Evolutionary conservation across 2,113 vertebrate species (phyloP), one percentile per base, ranked within the genome.

Genomic region (Hucho hucho): DNA sequence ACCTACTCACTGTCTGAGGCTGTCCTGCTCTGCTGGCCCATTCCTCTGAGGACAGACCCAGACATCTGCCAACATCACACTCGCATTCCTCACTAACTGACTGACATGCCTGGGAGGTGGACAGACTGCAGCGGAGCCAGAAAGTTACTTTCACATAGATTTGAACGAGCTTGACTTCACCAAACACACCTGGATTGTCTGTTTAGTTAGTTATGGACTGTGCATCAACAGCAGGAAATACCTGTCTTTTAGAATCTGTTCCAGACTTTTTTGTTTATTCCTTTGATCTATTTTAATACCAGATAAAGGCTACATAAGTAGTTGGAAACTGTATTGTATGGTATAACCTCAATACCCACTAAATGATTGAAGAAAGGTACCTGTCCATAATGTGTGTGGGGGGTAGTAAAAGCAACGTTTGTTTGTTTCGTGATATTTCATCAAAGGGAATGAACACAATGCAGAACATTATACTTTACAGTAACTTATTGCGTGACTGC

Each of bases 401-500:
- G 13, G 4, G 16, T 18, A 18, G 49, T 53, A 53, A 53, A 53
- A 18, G 49, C 16, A 53, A 16, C 16, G 16, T 53, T 53, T 53
- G 47, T 49, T 49, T 49, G 49, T 53, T 53, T 18, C 49, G 5
- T 18, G 49, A 53, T 53, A 53, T 53, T 18, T 53, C 14, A 14
- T 43, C 11, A 43, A 43, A 43, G 16, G 13, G 49, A 75, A 29
- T 49, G 28, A 11, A 18, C n/a, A 37, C 7, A 76, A n/a, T n/a
- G 20, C 1, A 9, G 29, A 29, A 67, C 14, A 32, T 4, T 29
- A 9, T 32, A 67, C 18, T n/a, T 46, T 25, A 13, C 13, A 53
- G 6, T 25, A 81, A 32, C n/a, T 66, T 78, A 83, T 88, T 89
- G 89, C 87, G 80, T 89, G 89, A 90, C 83, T 87, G 37, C 68